Base-by-base conservation (phyloP, 2,797 vertebrate species). In the Hemibagrus guttatus region DNA sequence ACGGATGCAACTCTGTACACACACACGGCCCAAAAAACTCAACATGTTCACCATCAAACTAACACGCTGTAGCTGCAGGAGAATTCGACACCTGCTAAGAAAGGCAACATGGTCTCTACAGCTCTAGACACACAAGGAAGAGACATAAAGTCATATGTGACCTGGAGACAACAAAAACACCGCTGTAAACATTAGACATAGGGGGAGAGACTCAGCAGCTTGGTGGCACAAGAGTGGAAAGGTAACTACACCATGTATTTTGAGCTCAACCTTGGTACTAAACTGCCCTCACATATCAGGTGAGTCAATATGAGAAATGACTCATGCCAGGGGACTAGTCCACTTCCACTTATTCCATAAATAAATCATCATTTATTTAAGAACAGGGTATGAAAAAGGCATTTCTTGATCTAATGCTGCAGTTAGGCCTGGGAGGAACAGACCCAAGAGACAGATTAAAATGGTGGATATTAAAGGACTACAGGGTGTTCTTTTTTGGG, bases 291-390 rank as follows among this genome's bases (percentile, higher is more conserved):
- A 64, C 81, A 76, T 71, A 76, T 83, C 85, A 88, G 87, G 83
- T 87, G 54, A 90, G 83, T 79, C 83, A 74, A 88, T 83, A 85
- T 89, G 76, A 72, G 63, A 86, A 88, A 84, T 87, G 75, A 31
- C 74, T 31, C 49, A 84, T 87, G 87, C 83, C 85, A 81, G 61
- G 63, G 54, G 81, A 87, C 71, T 49, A 75, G 71, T 83, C 85
- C 80, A 28, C 61, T 85, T 88, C 26, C 54, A 74, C 23, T n/a
- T 59, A 59, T 68, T 54, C 86, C 72, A 90, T 90, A 89, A 89
- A 90, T 88, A 90, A 89, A 75, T 76, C 81, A 88, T 89, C 80
- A 90, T 89, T 88, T 90, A 89, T 90, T 90, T 88, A 89, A 88
- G 87, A 84, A 64, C 61, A 84, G 84, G 54, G 63, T 81, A 75